These are phyloP conservation scores for Leucophenga varia DNA, from an alignment of 1,140 invertebrate genomes.

Conservation along the genomic window DNA sequence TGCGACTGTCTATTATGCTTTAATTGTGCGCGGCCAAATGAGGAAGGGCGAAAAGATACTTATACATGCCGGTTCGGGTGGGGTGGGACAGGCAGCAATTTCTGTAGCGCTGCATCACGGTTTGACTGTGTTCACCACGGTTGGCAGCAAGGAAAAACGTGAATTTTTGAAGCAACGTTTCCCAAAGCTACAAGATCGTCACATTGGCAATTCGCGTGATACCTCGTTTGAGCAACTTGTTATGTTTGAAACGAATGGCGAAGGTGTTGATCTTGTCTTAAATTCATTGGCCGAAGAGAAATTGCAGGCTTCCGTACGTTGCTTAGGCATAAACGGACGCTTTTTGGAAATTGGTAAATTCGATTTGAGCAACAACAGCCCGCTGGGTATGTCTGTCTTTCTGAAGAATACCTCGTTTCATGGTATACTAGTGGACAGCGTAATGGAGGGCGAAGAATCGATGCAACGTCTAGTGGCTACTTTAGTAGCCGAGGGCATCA, in stretches of 20 bases:
- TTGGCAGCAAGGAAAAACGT: constrained; percentile 83
- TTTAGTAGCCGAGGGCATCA: constrained; percentile 79
- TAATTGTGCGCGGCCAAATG: constrained; percentile 84
- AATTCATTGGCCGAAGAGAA: constrained; percentile 94
- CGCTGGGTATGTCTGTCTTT: constrained; percentile 90
- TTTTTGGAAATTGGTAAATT: constrained; percentile 98
- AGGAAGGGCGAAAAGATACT: constrained; percentile 82
- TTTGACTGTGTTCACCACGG: constrained; percentile 86
- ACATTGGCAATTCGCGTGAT: constrained; percentile 92
- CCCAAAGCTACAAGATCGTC: constrained; percentile 73
- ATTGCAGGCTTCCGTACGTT: constrained; percentile 87
- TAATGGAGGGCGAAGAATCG: constrained; percentile 65
- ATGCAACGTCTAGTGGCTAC: constrained; percentile 74
- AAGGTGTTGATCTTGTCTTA: constrained; percentile 88
- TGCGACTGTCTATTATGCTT: constrained; percentile 87
- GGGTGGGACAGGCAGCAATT: constrained; percentile 94
- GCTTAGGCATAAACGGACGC: constrained; percentile 83
- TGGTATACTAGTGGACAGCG: constrained; percentile 89
- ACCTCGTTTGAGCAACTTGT: constrained; percentile 88
- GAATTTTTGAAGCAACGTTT: constrained; percentile 87
- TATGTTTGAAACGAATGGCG: constrained; percentile 72
- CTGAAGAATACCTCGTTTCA: constrained; percentile 96
- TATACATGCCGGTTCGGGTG: constrained; percentile 93
- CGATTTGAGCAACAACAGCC: constrained; percentile 87
- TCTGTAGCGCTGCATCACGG: constrained; percentile 84